A percentile compares a stretch with the other conserved stretches of the same genome.
These are phyloP conservation scores for Onychomys arenicola DNA, from an alignment of 2,797 vertebrate species.

Conservation along the genomic window DNA sequence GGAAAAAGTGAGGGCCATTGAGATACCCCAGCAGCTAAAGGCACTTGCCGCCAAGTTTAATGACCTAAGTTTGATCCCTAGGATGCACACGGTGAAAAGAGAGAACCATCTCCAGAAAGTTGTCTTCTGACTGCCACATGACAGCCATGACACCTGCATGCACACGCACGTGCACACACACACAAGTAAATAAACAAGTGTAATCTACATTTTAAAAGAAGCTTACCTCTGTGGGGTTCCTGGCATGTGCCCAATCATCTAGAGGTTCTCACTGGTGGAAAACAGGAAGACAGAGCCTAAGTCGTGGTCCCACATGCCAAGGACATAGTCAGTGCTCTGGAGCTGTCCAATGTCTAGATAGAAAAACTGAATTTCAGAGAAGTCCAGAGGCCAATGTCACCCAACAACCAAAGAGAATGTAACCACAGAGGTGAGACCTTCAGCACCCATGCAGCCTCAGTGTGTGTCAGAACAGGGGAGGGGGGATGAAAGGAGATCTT, in stretches of 20 bases:
- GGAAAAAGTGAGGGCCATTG: not conserved
- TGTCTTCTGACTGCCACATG: not conserved
- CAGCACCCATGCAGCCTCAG: not conserved
- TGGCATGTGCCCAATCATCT: not conserved
- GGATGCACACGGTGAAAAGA: not conserved
- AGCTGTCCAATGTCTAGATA: not conserved
- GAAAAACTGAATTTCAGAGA: conserved; percentile 28
- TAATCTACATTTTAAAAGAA: not conserved
- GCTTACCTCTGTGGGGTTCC: not conserved
- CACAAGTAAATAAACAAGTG: not conserved
- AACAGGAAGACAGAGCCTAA: not conserved
- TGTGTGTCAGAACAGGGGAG: not conserved
- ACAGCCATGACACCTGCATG: too few relatives aligned
- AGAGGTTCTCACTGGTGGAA: not conserved
- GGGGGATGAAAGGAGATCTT: not conserved
- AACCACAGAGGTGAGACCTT: not conserved
- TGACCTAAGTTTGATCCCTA: not conserved
- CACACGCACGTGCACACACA: not conserved
- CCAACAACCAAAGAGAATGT: not conserved
- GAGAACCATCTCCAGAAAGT: not conserved
- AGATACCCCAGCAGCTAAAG: not conserved
- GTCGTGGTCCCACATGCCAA: not conserved
- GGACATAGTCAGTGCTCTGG: not conserved
- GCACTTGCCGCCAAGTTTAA: not conserved
- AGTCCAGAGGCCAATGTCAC: not conserved